These are phyloP conservation scores for Drosophila rufa DNA, from an alignment of 1,140 invertebrate genomes.

Conservation along the genomic window DNA sequence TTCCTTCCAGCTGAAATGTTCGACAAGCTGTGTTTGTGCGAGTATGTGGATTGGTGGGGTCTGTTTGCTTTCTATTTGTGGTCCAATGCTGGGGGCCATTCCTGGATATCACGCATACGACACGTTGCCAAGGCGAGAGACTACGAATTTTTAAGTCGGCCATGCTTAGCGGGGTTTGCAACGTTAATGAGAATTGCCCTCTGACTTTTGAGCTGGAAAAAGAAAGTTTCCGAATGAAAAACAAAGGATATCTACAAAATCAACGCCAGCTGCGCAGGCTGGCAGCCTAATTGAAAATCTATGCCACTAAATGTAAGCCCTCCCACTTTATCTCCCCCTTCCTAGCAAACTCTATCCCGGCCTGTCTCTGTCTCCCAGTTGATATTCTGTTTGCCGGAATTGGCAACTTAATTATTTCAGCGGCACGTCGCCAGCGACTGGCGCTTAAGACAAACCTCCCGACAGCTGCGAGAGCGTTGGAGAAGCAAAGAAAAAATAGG, in stretches of 20 bases:
- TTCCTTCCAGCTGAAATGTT: conserved; percentile 33
- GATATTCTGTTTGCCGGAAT: conserved; percentile 35
- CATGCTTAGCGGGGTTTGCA: conserved; percentile 5
- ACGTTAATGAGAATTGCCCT: background rate
- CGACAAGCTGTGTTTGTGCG: conserved; percentile 29
- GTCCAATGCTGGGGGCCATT: conserved; percentile 27
- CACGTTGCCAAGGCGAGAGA: conserved; percentile 24
- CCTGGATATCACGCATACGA: conserved; percentile 31
- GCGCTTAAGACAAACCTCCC: conserved; percentile 69
- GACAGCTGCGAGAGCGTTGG: conserved; percentile 61
- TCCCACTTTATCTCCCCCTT: background rate
- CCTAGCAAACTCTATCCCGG: background rate
- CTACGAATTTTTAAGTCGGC: conserved; percentile 17
- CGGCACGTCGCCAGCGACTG: conserved; percentile 64
- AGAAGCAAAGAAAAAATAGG: conserved; percentile 33
- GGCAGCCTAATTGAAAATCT: conserved; percentile 71
- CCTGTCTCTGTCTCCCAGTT: conserved; percentile 10
- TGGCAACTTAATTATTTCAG: conserved; percentile 81
- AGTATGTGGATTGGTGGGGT: background rate
- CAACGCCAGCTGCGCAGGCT: conserved; percentile 47
- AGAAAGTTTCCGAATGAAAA: conserved; percentile 7
- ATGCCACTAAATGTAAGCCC: conserved; percentile 65
- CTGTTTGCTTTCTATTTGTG: conserved; percentile 48
- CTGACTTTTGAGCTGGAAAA: conserved; percentile 4
- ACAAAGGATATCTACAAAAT: conserved; percentile 10